Conservation (phyloP, 2,888 invertebrate genomes). For the Apodemia mormo region DNA sequence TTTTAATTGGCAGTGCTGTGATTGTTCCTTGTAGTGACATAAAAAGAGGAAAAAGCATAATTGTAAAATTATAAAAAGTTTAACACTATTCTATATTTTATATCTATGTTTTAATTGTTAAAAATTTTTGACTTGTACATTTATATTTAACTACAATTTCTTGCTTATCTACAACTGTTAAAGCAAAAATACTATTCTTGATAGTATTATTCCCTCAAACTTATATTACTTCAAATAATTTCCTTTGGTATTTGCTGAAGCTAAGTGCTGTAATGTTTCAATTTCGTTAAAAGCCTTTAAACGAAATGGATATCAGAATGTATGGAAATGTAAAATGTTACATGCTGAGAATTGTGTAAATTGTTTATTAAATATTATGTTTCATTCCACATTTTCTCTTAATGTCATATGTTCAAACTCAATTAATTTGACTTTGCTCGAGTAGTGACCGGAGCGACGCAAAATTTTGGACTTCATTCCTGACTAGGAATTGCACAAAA, state of each 20-base stretch:
- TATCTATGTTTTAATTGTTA: too few species aligned
- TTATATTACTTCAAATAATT: slow-evolving; percentile 14
- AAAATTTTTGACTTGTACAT: neutral
- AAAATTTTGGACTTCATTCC: too few species aligned
- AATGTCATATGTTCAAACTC: too few species aligned
- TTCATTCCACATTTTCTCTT: neutral
- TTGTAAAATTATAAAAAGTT: too few species aligned
- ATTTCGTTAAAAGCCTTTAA: slow-evolving; percentile 13
- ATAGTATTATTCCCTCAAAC: neutral
- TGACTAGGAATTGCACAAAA: too few species aligned
- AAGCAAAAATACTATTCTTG: neutral
- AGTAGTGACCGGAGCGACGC: too few species aligned
- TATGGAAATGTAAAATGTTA: slow-evolving; percentile 6
- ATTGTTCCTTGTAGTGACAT: too few species aligned
- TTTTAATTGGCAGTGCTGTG: too few species aligned
- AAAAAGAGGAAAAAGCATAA: too few species aligned
- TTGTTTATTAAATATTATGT: neutral
- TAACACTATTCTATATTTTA: too few species aligned
- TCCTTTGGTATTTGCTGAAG: slow-evolving; percentile 14
- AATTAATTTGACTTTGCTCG: too few species aligned
- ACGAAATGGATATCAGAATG: neutral
- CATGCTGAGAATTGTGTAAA: neutral
- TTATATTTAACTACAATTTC: neutral
- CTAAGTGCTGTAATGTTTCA: slow-evolving; percentile 13
- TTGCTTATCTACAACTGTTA: neutral